A percentile compares a stretch with the other conserved stretches of the same genome.
Evolutionary conservation across 2,113 vertebrate genomes (phyloP).

Genomic region (Chionomys nivalis): DNA sequence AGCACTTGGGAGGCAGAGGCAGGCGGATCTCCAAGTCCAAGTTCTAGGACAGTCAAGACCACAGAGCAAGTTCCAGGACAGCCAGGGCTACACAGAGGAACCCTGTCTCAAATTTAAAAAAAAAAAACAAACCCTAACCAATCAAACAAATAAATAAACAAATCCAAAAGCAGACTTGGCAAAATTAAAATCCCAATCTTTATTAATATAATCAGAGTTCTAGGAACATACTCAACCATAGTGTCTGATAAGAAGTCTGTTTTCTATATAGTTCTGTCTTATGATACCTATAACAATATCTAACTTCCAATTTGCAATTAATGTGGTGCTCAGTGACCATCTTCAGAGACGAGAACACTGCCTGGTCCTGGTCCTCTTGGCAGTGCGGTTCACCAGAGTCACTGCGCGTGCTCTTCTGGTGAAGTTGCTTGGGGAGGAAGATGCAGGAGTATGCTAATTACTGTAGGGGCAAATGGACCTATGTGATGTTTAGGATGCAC

Average conservation of each 20-base stretch:
- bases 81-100: background rate
- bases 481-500: background rate
- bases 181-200: conserved; percentile 56
- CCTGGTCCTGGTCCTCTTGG: conserved; percentile 60
- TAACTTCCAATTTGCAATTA: conserved; percentile 82
- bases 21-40: background rate
- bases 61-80: background rate
- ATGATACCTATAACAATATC: conserved; percentile 71
- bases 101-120: background rate
- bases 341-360: conserved; percentile 81
- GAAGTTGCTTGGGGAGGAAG: conserved; percentile 54
- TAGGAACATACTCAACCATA: conserved; percentile 65
- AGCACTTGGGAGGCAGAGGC: background rate
- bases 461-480: conserved; percentile 26
- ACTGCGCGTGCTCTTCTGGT: conserved; percentile 48
- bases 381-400: conserved; percentile 33
- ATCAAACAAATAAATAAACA: background rate
- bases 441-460: conserved; percentile 60
- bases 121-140: background rate
- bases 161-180: conserved; percentile 52
- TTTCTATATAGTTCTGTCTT: conserved; percentile 80
- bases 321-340: conserved; percentile 88
- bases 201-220: conserved; percentile 18
- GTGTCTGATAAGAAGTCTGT: conserved; percentile 78
- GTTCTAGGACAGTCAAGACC: background rate